Conservation (phyloP, 2,113 vertebrate species). For the Anthoscopus minutus region DNA sequence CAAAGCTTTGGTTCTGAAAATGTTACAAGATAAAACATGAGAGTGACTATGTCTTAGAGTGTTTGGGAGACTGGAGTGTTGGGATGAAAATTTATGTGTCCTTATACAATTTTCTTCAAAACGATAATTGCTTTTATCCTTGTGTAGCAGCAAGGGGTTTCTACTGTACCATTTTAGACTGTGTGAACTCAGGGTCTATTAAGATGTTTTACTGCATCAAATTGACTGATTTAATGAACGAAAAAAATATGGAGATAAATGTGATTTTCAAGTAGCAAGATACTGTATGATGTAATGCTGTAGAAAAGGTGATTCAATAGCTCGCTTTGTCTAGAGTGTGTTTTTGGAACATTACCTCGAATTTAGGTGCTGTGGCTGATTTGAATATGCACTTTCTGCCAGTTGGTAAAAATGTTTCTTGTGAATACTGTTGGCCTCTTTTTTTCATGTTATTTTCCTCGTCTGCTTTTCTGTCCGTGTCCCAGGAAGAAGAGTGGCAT, state of each 20-base stretch:
- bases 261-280: not conserved
- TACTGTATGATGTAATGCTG: not conserved
- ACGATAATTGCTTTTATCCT: not conserved
- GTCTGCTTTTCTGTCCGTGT: not conserved
- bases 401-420: not conserved
- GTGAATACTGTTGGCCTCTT: not conserved
- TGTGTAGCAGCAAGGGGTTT: not conserved
- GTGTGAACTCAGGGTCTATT: not conserved
- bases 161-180: not conserved
- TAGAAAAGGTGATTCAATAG: not conserved
- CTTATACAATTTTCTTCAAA: not conserved
- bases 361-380: not conserved
- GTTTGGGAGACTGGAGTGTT: not conserved
- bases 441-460: not conserved
- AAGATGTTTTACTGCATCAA: not conserved
- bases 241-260: not conserved
- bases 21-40: not conserved
- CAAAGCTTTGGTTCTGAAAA: not conserved
- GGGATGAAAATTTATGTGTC: not conserved
- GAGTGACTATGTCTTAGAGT: not conserved
- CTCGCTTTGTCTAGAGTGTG: not conserved
- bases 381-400: not conserved
- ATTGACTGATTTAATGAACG: not conserved
- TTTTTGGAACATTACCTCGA: not conserved
- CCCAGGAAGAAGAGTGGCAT: not conserved